phyloP scores from a whole-genome alignment of 2,888 invertebrate genomes.

The Phalera bucephala region DNA sequence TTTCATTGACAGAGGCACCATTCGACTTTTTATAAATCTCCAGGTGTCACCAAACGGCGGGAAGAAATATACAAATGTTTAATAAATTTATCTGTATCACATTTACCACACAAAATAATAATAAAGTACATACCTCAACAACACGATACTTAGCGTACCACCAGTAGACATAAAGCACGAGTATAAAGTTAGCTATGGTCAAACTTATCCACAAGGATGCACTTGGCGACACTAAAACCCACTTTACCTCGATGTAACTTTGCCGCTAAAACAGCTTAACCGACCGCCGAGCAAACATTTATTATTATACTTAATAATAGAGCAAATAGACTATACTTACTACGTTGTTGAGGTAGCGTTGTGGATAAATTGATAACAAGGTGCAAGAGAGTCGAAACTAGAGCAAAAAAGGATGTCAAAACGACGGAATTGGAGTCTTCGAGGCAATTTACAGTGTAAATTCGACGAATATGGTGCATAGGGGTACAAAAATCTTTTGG shows the following conservation, averaged over 20 bases:
- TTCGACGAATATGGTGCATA: too few relatives aligned
- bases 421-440: too few relatives aligned
- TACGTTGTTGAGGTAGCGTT: not conserved
- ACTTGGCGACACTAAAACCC: constrained; percentile 64
- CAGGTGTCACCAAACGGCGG: too few relatives aligned
- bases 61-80: too few relatives aligned
- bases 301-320: constrained; percentile 46
- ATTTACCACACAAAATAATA: too few relatives aligned
- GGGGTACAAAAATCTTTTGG: too few relatives aligned
- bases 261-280: constrained; percentile 54
- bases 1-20: too few relatives aligned
- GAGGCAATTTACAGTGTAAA: too few relatives aligned
- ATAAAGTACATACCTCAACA: constrained; percentile 23
- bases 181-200: constrained; percentile 66
- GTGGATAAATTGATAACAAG: constrained; percentile 1
- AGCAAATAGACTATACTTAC: constrained; percentile 17
- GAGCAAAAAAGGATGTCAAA: too few relatives aligned
- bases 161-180: constrained; percentile 48
- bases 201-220: constrained; percentile 65
- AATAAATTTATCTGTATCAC: too few relatives aligned
- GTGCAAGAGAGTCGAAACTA: not conserved
- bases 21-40: too few relatives aligned
- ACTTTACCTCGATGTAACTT: constrained; percentile 64
- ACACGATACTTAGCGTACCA: constrained; percentile 35
- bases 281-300: constrained; percentile 47